Base-by-base conservation (phyloP, 2,797 vertebrate species). In the Enteromius viviparus region DNA sequence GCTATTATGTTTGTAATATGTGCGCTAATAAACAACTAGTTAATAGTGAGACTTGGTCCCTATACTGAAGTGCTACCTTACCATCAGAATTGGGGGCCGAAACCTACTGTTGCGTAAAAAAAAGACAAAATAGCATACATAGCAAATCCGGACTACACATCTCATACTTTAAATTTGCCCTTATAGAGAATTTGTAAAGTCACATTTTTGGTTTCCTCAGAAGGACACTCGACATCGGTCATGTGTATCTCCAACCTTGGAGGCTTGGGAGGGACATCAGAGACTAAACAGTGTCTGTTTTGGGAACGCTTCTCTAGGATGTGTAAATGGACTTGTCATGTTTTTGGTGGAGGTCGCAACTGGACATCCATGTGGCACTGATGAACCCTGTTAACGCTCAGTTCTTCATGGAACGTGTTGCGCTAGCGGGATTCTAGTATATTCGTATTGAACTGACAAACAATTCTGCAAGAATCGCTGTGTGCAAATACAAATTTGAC, bases 281-380 rank as follows among this genome's bases (percentile, higher is more conserved):
- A 62, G 53, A 55, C 19, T 51, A 75, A 64, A 37, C 45, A 23
- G 78, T 9, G 26, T 51, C 45, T 37, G 76, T 78, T 81, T 40
- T 29, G 53, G 26, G 66, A 84, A 32, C 2, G 17, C 32, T 70
- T 76, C 62, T 64, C 53, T 17, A 58, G 85, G 78, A 86, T 2
- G 72, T 89, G 88, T 87, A 85, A 93, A 92, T 92, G 89, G 91
- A 92, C 81, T 88, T 91, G 87, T 91, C 90, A 81, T 92, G 91
- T 91, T 89, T 51, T 51, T 60, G 81, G 17, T 85, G 62, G 47
- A 76, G 76, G 75, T 40, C 76, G 55, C n/a, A 34, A 23, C 47
- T 81, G 76, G 47, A 68, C 85, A 51, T 76, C 37, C 65, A 21
- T 32, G 51, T 81, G 74, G 42, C 82, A 83, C 19, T 69, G 60